A percentile compares a stretch with the other conserved stretches of the same genome.
These are phyloP conservation scores for Vidua chalybeata DNA, from an alignment of 2,113 vertebrate species.

Conservation along the genomic window DNA sequence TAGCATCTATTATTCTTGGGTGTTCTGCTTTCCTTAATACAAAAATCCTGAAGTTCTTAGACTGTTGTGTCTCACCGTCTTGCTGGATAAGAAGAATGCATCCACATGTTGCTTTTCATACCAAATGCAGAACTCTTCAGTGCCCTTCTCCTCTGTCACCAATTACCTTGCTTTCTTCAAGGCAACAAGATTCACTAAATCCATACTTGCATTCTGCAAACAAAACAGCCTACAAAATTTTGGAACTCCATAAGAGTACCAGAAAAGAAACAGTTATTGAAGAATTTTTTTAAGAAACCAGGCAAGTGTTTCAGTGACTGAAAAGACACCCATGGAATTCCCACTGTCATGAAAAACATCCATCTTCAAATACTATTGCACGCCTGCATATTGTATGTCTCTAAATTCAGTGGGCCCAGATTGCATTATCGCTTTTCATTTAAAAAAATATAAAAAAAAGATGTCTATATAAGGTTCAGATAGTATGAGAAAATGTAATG, in stretches of 20 bases:
- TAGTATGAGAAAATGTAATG: neutral
- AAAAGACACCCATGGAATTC: neutral
- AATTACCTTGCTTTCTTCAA: neutral
- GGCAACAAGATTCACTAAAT: neutral
- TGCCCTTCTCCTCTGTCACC: neutral
- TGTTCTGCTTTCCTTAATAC: neutral
- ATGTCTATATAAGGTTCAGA: neutral
- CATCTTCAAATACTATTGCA: neutral
- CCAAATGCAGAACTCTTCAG: neutral
- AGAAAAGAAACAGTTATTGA: neutral
- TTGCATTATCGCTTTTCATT: neutral
- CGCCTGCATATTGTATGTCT: neutral
- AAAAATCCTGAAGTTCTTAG: neutral
- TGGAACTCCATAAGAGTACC: neutral
- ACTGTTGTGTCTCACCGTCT: neutral
- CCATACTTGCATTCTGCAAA: neutral
- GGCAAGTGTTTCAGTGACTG: neutral
- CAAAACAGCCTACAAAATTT: neutral
- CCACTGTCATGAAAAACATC: neutral
- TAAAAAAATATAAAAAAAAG: neutral
- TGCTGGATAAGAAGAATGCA: slow-evolving; percentile 2
- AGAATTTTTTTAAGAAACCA: neutral
- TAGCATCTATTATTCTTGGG: neutral
- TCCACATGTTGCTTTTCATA: neutral
- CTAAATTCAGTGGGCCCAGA: neutral